Evolutionary conservation across 2,888 invertebrate species (phyloP), one percentile per base, ranked within the genome.

Genomic region (Nymphalis c-album): DNA sequence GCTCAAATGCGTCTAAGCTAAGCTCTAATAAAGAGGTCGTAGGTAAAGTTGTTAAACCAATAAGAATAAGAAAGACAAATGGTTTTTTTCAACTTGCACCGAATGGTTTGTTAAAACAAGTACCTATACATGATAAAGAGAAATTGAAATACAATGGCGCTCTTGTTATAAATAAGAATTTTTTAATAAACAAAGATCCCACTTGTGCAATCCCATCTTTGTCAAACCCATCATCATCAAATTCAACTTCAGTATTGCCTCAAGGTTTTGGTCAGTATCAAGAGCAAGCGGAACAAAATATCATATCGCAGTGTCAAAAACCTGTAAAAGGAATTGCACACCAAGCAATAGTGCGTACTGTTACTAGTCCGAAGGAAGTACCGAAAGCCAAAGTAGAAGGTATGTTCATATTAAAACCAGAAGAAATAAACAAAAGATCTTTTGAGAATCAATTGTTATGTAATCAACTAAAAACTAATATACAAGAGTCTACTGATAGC

Each of bases 371-470:
- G 22, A 69, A 40, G 71, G 67, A 62, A 70, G 62, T 67, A 51
- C 60, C n/a, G 68, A 70, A 53, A 58, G 63, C 69, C 62, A 83
- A 74, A 74, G 60, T 72, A 10, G 81, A 83, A 70, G 75, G 83
- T 1, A 89, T 91, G 89, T 82, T 85, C 69, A 76, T 92, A 71
- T 82, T 92, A 68, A 91, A 90, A 77, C 91, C 91, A 0, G 91
- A 91, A 77, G 88, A 92, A 83, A 91, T 92, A 45, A 91, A 91
- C 74, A 80, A 86, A 74, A 85, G 83, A 73, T 65, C 73, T 26
- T 62, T 75, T 62, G 69, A 75, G 67, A 72, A 70, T 47, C 68
- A 63, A 60, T 51, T 67, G 18, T 20, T 31, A 6, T 22, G 17
- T 50, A 46, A 62, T 47, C 31, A 62, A 31, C 48, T 35, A 35